A percentile compares a stretch with the other conserved stretches of the same genome.
phyloP scores from a whole-genome alignment of 2,113 vertebrate species.

The Bostrychus sinensis region DNA sequence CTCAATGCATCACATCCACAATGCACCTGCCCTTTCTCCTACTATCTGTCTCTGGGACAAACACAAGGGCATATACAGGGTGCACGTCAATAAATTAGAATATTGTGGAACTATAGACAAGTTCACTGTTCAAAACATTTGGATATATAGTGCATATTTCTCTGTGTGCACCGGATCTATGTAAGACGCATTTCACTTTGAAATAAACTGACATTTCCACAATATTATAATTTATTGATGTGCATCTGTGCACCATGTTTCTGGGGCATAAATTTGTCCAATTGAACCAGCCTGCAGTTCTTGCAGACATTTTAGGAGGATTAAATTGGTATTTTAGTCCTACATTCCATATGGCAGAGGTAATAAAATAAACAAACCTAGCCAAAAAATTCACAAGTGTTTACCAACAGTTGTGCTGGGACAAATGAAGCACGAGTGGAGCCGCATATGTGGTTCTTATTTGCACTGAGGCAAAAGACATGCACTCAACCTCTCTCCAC shows the following conservation, averaged over 20 bases:
- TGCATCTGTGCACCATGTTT: not conserved
- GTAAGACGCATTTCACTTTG: not conserved
- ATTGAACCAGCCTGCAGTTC: not conserved
- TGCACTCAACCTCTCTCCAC: not conserved
- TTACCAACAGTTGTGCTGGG: slow-evolving; percentile 34
- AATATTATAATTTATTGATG: not conserved
- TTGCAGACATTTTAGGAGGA: not conserved
- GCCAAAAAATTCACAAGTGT: slow-evolving; percentile 6
- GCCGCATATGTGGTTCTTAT: slow-evolving; percentile 42
- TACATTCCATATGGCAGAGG: slow-evolving; percentile 12
- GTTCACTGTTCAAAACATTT: no score
- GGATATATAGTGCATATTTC: no score
- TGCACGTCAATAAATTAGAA: no score
- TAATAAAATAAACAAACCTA: slow-evolving; percentile 14
- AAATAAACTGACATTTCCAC: not conserved
- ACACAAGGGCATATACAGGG: not conserved
- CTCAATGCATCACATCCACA: slow-evolving; percentile 30
- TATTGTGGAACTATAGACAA: no score
- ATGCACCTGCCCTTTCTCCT: slow-evolving; percentile 12
- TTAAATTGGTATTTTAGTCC: slow-evolving; percentile 15
- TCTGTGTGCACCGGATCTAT: no score
- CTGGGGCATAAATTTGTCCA: not conserved
- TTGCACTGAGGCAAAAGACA: slow-evolving; percentile 43
- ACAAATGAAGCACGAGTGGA: slow-evolving; percentile 31
- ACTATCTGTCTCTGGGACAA: not conserved